These are phyloP conservation scores for Athalia rosae DNA, from an alignment of 2,888 invertebrate species.

Conservation along the genomic window DNA sequence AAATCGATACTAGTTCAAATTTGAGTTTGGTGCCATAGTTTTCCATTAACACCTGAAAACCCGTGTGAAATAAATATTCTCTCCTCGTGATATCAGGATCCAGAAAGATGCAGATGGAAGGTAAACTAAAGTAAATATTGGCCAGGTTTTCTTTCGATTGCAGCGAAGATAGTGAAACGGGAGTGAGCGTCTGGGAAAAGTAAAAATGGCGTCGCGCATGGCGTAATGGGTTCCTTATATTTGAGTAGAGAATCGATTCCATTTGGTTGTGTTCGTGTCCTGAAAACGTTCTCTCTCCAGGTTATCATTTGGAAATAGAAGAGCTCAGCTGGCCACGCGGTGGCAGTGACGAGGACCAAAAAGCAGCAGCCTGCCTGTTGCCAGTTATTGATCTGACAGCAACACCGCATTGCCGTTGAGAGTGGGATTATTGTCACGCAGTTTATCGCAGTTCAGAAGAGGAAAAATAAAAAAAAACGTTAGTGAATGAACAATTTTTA, in stretches of 20 bases:
- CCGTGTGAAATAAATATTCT: too few relatives aligned
- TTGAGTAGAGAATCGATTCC: neutral
- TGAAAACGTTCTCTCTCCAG: conserved; percentile 22
- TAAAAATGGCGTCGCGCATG: neutral
- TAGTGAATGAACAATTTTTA: neutral
- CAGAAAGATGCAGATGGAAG: too few relatives aligned
- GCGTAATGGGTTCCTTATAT: neutral
- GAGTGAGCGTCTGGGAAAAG: too few relatives aligned
- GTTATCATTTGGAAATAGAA: conserved; percentile 29
- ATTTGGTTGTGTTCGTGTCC: neutral
- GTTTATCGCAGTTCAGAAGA: conserved; percentile 25
- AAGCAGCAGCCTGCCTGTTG: conserved; percentile 67
- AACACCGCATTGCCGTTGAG: conserved; percentile 71
- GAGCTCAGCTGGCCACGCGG: conserved; percentile 42
- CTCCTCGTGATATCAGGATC: too few relatives aligned
- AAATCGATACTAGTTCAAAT: too few relatives aligned
- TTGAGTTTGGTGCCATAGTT: too few relatives aligned
- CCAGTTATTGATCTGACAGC: conserved; percentile 73
- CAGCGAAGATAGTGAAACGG: too few relatives aligned
- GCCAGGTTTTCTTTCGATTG: too few relatives aligned
- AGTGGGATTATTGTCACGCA: conserved; percentile 41
- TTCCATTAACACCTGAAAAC: too few relatives aligned
- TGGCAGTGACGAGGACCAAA: conserved; percentile 44
- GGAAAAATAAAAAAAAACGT: neutral
- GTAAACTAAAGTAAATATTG: too few relatives aligned